A percentile compares a stretch with the other conserved stretches of the same genome.
These are phyloP conservation scores for Allolobophora icterica DNA, from an alignment of 2,888 invertebrate genomes.

Conservation along the genomic window DNA sequence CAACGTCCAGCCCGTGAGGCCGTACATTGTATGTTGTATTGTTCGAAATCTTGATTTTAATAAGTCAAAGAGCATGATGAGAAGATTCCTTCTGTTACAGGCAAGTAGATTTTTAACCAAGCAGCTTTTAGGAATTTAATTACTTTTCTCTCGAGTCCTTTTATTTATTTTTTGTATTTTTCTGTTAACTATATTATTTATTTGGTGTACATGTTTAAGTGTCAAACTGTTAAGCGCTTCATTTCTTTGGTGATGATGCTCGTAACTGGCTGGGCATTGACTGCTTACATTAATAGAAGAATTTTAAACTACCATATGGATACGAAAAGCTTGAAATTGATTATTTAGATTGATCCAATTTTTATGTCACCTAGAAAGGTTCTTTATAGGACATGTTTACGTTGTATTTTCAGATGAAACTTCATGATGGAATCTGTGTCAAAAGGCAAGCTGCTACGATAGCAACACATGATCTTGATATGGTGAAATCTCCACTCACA, in stretches of 20 bases:
- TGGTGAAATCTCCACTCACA: conserved; percentile 71
- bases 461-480: conserved; percentile 80
- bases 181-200: too few relatives aligned
- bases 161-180: neutral
- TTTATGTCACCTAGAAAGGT: neutral
- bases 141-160: neutral
- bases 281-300: too few relatives aligned
- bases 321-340: too few relatives aligned
- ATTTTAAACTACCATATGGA: too few relatives aligned
- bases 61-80: conserved; percentile 71
- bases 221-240: neutral
- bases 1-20: conserved; percentile 72
- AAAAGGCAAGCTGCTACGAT: conserved; percentile 81
- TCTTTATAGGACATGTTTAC: neutral
- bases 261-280: too few relatives aligned
- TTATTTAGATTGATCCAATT: neutral
- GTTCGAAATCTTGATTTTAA: conserved; percentile 73
- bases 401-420: conserved; percentile 71
- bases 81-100: conserved; percentile 79
- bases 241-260: too few relatives aligned
- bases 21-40: conserved; percentile 78
- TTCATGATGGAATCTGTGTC: conserved; percentile 74
- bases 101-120: conserved; percentile 52
- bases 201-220: too few relatives aligned
- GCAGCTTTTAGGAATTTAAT: neutral